Percentiles rank a stretch among this genome's conserved stretches.
These are phyloP conservation scores for Orientallactaga bullata DNA, from an alignment of 2,113 vertebrate species.

Conservation along the genomic window DNA sequence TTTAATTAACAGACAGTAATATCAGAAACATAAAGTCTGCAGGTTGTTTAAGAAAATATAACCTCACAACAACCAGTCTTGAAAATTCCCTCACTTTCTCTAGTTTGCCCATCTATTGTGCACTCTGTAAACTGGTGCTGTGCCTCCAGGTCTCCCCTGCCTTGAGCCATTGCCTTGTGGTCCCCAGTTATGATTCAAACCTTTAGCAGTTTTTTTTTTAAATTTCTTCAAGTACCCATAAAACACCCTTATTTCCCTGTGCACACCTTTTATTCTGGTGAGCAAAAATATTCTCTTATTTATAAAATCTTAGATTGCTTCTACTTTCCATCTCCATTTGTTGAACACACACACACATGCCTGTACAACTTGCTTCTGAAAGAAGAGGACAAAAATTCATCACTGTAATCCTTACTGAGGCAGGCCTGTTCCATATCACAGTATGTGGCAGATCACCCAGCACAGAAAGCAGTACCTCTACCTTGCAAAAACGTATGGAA, in stretches of 20 bases:
- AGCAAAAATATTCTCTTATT: background rate
- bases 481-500: background rate
- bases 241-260: slow-evolving; percentile 41
- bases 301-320: slow-evolving; percentile 52
- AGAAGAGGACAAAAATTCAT: slow-evolving; percentile 30
- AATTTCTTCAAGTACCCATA: slow-evolving; percentile 30
- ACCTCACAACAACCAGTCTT: background rate
- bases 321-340: slow-evolving; percentile 56
- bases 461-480: background rate
- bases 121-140: background rate
- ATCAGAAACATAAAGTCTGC: slow-evolving; percentile 54
- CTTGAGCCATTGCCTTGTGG: slow-evolving; percentile 37
- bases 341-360: background rate
- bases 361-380: background rate
- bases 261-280: background rate
- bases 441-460: background rate
- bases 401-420: background rate
- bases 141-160: slow-evolving; percentile 32
- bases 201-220: slow-evolving; percentile 13
- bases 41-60: slow-evolving; percentile 39
- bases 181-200: slow-evolving; percentile 30
- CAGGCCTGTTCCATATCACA: background rate
- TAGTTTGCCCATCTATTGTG: background rate
- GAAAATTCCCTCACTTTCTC: background rate
- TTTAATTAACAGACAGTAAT: slow-evolving; percentile 51